Evolutionary conservation across 2,797 vertebrate species (phyloP).

Genomic region (Oryzias dopingdopingensis): DNA sequence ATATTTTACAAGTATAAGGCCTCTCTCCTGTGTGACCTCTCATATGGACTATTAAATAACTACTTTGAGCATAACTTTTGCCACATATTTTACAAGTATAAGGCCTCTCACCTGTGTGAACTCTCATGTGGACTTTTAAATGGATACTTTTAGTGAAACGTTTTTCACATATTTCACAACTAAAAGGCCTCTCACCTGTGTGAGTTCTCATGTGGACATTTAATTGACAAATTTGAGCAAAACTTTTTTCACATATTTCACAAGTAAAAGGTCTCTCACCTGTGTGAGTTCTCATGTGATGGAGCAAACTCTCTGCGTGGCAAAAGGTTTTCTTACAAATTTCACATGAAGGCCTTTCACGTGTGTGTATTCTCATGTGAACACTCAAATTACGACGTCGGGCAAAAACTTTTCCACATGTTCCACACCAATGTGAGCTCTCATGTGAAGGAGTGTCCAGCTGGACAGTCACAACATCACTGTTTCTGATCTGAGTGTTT

Average conservation of each 20-base stretch:
- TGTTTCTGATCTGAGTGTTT: too few species aligned
- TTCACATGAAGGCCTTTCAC: too few species aligned
- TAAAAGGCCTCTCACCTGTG: neutral
- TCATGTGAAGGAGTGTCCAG: too few species aligned
- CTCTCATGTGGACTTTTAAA: too few species aligned
- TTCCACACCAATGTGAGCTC: too few species aligned
- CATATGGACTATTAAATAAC: neutral
- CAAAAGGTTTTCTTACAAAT: too few species aligned
- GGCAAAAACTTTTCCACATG: too few species aligned
- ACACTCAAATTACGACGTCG: too few species aligned
- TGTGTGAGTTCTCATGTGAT: neutral
- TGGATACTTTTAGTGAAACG: neutral
- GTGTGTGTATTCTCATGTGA: too few species aligned
- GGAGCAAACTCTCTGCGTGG: too few species aligned
- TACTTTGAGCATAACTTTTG: neutral
- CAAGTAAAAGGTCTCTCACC: neutral
- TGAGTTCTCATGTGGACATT: neutral
- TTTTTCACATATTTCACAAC: neutral
- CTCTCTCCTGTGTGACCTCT: neutral
- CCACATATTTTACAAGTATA: neutral
- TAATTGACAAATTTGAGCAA: neutral
- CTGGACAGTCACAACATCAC: too few species aligned
- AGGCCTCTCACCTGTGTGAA: neutral
- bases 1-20: neutral
- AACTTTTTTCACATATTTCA: neutral